Percentiles rank a stretch among this genome's conserved stretches.
Evolutionary conservation across 2,888 invertebrate genomes (phyloP).

Genomic region (Platerodrilus igneus): DNA sequence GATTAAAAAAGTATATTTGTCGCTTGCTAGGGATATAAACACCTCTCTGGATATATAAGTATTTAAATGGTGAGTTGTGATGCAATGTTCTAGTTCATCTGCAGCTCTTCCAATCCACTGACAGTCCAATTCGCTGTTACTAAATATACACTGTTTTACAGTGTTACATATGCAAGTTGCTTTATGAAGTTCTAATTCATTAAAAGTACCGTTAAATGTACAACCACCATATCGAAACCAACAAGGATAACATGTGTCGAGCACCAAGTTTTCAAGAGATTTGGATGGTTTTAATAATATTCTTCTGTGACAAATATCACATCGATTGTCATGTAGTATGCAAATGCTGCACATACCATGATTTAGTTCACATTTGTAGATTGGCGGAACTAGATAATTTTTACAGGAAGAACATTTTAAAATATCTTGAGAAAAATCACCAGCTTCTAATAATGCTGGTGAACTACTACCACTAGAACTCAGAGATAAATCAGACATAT

Average conservation of each 20-base stretch:
- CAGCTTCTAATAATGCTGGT: background rate
- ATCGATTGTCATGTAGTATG: background rate
- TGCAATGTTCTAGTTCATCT: constrained; percentile 6
- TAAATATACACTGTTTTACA: background rate
- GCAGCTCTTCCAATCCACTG: constrained; percentile 6
- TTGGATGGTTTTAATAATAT: background rate
- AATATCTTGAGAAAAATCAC: background rate
- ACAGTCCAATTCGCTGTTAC: constrained; percentile 6
- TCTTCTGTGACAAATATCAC: background rate
- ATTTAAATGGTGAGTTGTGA: background rate
- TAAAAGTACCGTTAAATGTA: background rate
- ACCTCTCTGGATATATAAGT: background rate
- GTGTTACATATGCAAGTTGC: constrained; percentile 1
- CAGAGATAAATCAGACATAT: background rate
- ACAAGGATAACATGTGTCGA: background rate
- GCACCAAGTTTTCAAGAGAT: background rate
- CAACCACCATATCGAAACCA: constrained; percentile 8
- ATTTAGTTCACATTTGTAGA: constrained; percentile 5
- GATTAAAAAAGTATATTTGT: constrained; percentile 3
- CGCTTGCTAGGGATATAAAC: background rate
- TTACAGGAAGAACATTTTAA: constrained; percentile 1
- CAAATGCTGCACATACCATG: constrained; percentile 7
- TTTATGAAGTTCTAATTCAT: constrained; percentile 1
- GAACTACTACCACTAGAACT: background rate
- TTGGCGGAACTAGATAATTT: background rate